Evolutionary conservation across 1,140 invertebrate species (phyloP).

Genomic region (Megalopta genalis): DNA sequence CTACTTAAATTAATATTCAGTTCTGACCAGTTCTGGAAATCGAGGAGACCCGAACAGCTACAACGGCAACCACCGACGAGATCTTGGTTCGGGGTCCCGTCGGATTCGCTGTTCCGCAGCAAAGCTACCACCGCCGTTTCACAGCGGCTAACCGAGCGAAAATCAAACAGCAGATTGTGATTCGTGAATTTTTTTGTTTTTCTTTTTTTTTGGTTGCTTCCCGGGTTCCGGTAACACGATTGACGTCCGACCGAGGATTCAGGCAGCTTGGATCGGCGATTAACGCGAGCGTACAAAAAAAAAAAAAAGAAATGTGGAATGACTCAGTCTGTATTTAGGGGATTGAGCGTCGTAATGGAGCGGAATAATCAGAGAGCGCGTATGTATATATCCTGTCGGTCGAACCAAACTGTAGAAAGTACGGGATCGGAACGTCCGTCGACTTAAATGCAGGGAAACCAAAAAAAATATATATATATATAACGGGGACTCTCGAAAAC

Average conservation of each 20-base stretch:
- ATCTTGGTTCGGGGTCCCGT: too few species aligned
- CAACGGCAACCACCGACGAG: too few species aligned
- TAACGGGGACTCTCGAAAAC: too few species aligned
- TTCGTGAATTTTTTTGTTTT: not conserved
- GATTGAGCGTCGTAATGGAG: conserved; percentile 1
- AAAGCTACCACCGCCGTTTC: too few species aligned
- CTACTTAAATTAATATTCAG: too few species aligned
- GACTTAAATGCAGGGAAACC: not conserved
- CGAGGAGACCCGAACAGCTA: too few species aligned
- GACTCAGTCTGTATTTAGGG: not conserved
- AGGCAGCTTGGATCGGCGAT: conserved; percentile 24
- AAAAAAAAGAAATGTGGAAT: too few species aligned
- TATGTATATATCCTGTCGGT: too few species aligned
- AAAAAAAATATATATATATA: not conserved
- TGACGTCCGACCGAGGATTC: conserved; percentile 33
- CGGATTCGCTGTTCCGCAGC: too few species aligned
- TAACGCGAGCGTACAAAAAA: not conserved
- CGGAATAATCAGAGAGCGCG: too few species aligned
- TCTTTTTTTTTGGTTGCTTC: not conserved
- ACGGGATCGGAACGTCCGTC: not conserved
- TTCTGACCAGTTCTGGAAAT: too few species aligned
- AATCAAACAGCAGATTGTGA: conserved; percentile 13
- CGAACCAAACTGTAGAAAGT: conserved; percentile 8
- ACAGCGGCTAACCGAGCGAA: conserved; percentile 43
- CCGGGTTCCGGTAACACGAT: not conserved